phyloP scores from a whole-genome alignment of 2,113 vertebrate genomes.

The Prinia subflava region DNA sequence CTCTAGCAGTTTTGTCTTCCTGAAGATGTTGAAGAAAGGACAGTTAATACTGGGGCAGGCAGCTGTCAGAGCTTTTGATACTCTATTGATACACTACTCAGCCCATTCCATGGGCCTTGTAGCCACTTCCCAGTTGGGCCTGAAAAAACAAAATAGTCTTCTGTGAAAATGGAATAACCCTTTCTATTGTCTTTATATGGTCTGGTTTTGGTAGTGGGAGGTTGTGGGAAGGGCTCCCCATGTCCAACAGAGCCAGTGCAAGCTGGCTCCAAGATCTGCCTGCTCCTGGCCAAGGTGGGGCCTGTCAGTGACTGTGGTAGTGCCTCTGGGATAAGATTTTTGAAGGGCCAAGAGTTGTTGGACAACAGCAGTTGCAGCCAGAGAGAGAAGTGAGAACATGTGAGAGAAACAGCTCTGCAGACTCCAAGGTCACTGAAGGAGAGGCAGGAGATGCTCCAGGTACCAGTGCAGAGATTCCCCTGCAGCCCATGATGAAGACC shows the following conservation, averaged over 20 bases:
- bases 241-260: neutral
- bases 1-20: neutral
- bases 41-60: neutral
- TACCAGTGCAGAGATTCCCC: neutral
- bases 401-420: neutral
- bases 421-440: neutral
- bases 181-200: neutral
- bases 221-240: no score
- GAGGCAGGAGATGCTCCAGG: neutral
- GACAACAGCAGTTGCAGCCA: neutral
- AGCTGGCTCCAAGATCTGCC: neutral
- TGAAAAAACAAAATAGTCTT: neutral
- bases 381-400: neutral
- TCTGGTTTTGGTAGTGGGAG: neutral
- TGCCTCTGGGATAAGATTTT: neutral
- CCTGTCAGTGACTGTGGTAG: neutral
- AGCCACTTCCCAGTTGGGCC: neutral
- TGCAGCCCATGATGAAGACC: neutral
- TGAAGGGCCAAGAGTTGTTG: neutral
- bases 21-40: neutral
- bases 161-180: neutral
- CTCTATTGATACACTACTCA: accelerated
- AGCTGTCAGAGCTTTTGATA: neutral
- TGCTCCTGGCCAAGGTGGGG: neutral
- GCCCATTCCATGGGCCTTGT: neutral